These are phyloP conservation scores for Hydropotes inermis DNA, from an alignment of 2,113 vertebrate species.

Conservation along the genomic window DNA sequence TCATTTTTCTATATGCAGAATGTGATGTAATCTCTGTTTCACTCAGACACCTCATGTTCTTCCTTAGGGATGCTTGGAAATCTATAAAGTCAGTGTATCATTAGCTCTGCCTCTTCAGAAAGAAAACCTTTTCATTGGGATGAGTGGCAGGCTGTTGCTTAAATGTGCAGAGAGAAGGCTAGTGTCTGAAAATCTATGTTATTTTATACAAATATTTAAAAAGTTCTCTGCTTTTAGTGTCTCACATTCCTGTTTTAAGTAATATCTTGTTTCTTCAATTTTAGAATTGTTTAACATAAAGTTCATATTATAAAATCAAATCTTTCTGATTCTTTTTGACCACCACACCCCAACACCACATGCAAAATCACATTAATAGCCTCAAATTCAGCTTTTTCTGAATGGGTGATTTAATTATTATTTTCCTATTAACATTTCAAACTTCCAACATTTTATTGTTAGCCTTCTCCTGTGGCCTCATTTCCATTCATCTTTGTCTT, in stretches of 20 bases:
- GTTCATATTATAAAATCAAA: background rate
- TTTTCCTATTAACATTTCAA: background rate
- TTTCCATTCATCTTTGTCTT: background rate
- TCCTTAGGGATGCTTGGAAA: background rate
- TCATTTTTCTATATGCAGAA: background rate
- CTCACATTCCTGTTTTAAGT: background rate
- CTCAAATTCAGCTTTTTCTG: background rate
- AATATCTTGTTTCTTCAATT: background rate
- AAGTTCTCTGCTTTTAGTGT: background rate
- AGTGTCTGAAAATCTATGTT: background rate
- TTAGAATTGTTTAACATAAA: background rate
- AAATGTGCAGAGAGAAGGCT: background rate
- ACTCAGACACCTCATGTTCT: background rate
- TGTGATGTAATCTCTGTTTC: background rate
- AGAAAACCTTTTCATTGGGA: background rate
- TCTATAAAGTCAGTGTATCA: background rate
- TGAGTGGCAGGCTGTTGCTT: background rate
- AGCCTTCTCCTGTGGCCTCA: background rate
- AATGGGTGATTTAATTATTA: background rate
- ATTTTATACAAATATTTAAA: background rate
- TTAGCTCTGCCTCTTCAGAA: background rate
- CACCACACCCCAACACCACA: no score
- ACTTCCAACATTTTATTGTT: background rate
- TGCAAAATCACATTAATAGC: background rate
- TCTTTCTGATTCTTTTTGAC: background rate